Conservation (phyloP, 35 echinoderm and acorn worm genomes). For the Ophioderma brevispina region DNA sequence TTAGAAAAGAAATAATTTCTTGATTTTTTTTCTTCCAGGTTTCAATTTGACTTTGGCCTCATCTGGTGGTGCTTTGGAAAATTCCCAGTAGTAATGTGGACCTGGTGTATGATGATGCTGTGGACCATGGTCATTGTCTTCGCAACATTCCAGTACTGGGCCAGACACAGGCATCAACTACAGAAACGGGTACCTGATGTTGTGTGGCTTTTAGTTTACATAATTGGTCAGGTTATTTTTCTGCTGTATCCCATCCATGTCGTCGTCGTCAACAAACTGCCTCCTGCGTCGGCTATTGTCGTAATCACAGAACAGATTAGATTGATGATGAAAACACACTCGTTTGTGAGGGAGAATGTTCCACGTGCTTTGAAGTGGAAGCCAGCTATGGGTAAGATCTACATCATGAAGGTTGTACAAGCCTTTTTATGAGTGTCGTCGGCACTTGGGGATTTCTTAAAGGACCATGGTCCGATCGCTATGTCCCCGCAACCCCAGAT, state of each 20-base stretch:
- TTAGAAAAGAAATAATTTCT: too few relatives aligned
- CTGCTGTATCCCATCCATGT: conserved; percentile 49
- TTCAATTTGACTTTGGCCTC: conserved; percentile 58
- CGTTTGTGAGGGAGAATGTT: conserved; percentile 81
- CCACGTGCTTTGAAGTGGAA: conserved; percentile 78
- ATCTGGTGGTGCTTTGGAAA: conserved; percentile 80
- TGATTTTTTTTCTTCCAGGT: conserved; percentile 56
- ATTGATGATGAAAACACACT: conserved; percentile 90
- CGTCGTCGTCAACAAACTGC: conserved; percentile 63
- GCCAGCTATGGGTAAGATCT: conserved; percentile 27
- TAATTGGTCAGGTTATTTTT: conserved; percentile 45
- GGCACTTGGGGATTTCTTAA: neutral
- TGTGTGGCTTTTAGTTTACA: conserved; percentile 76
- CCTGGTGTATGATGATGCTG: conserved; percentile 91
- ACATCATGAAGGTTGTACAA: neutral
- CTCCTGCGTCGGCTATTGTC: conserved; percentile 67
- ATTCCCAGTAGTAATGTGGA: conserved; percentile 78
- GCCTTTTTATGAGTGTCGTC: neutral
- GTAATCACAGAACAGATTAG: conserved; percentile 73
- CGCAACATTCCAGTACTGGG: conserved; percentile 76
- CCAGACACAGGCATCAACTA: conserved; percentile 52
- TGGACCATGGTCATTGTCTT: conserved; percentile 82
- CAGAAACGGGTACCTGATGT: conserved; percentile 17
- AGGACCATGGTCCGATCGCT: neutral
- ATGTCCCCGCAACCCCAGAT: too few relatives aligned